These are phyloP conservation scores for Conger conger DNA, from an alignment of 2,113 vertebrate genomes.

Conservation along the genomic window DNA sequence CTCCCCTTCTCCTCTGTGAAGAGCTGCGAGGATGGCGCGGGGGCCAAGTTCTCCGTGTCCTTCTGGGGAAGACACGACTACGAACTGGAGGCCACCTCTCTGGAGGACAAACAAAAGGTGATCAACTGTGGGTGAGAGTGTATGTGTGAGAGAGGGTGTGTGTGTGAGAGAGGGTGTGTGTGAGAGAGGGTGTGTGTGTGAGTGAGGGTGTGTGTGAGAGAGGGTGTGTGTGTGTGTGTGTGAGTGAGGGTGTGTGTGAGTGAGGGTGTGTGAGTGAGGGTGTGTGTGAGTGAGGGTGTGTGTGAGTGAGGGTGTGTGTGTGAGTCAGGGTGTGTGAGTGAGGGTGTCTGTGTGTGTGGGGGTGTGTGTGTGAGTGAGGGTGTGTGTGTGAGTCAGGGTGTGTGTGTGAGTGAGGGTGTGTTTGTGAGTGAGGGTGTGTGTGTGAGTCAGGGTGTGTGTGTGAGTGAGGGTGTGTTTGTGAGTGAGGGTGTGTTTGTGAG, in stretches of 20 bases:
- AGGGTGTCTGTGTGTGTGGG: neutral
- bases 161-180: neutral
- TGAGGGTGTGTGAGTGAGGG: too few species aligned
- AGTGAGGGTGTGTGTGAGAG: neutral
- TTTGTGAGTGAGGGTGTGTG: neutral
- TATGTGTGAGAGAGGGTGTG: neutral
- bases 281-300: neutral
- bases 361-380: neutral
- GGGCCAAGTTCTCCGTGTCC: constrained; percentile 63
- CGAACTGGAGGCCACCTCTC: constrained; percentile 69
- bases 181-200: neutral
- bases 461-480: neutral
- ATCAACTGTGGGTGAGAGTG: neutral
- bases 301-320: neutral
- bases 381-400: neutral
- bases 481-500: neutral
- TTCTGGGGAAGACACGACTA: constrained; percentile 68
- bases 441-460: neutral
- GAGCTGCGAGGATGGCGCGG: constrained; percentile 65
- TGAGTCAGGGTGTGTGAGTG: neutral
- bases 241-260: neutral
- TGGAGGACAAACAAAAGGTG: constrained; percentile 72
- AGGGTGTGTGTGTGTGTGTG: neutral
- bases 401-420: neutral
- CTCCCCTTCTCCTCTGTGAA: constrained; percentile 71